Base-by-base conservation (phyloP, 2,888 invertebrate species). In the Microdon myrmicae region DNA sequence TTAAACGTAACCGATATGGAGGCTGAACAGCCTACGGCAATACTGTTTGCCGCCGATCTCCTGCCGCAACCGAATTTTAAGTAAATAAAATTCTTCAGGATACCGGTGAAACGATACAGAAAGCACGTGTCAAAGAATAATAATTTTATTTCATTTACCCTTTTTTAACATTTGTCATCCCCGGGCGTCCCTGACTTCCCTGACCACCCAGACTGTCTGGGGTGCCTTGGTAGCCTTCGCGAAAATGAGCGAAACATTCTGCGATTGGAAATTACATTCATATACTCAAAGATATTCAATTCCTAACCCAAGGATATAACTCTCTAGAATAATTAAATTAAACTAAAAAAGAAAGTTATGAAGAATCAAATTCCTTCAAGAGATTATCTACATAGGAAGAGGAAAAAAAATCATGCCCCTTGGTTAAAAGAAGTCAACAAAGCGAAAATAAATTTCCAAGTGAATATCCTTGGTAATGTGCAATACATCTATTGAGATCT, bases 101-200 rank as follows among this genome's bases (percentile, higher is more conserved):
- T 45, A 43, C 26, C 25, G 22, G 8, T 10, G 7, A 16, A 16
- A 26, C 44, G n/a, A 25, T 22, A 31, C 12, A 41, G 48, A 47
- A 54, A 58, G 58, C 64, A 64, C 64, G 64, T 64, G 64, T 58
- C 64, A 47, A 64, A 48, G 64, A 64, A 64, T 64, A 64, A 64
- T 64, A 64, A 64, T 64, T 58, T 51, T 43, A 64, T 56, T 56
- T n/a, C n/a, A n/a, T n/a, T n/a, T n/a, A n/a, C n/a, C n/a, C n/a
- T n/a, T n/a, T n/a, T n/a, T n/a, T n/a, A n/a, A n/a, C n/a, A n/a
- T n/a, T n/a, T n/a, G n/a, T n/a, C n/a, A n/a, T n/a, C n/a, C n/a
- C n/a, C n/a, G n/a, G n/a, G n/a, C n/a, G n/a, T n/a, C n/a, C n/a
- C n/a, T n/a, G n/a, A n/a, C n/a, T n/a, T n/a, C n/a, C n/a, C n/a